Evolutionary conservation across 2,797 vertebrate species (phyloP), one percentile per base, ranked within the genome.

Genomic region (Buphagus erythrorhynchus): DNA sequence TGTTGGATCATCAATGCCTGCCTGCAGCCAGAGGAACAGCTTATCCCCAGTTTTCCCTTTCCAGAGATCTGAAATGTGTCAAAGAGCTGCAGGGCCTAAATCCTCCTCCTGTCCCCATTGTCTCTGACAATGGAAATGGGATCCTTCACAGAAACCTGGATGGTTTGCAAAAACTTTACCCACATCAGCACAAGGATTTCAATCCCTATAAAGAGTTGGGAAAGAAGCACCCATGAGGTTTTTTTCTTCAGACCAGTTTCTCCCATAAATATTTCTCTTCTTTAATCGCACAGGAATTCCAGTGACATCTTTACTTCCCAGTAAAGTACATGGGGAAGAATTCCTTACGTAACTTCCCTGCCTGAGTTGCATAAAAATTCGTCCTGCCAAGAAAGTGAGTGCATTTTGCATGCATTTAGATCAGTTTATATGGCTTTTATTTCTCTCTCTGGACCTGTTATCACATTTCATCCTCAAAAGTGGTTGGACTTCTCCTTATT

Each of bases 261-360:
- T 72, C 54, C 73, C 31, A 18, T 35, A 54, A 95, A 49, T 5
- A 2, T 63, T 74, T 85, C 73, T 58, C 38, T 35, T 87, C 54
- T 95, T 51, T 42, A 90, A 73, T 22, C 7, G 6, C 73, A 19
- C 13, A 45, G 76, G 86, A 75, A 90, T 90, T 48, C n/a, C 58
- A 48, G 67, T 49, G 74, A 61, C 86, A 94, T 69, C 88, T 93
- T 95, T 73, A 69, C 66, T 95, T 96, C 43, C 69, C 86, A 85
- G 88, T 28, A 43, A 90, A 94, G 61, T 16, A 15, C 35, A 11
- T 0, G 54, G 58, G 17, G 67, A 76, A 26, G 21, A 59, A 79
- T 84, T 73, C 24, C 40, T 96, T 76, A 62, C n/a, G 55, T 38
- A 90, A 88, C 63, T 76, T 79, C 36, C 51, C 48, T 45, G 86